Percentiles rank a stretch among this genome's conserved stretches.
These are phyloP conservation scores for Chromis chromis DNA, from an alignment of 2,797 vertebrate species.

Conservation along the genomic window DNA sequence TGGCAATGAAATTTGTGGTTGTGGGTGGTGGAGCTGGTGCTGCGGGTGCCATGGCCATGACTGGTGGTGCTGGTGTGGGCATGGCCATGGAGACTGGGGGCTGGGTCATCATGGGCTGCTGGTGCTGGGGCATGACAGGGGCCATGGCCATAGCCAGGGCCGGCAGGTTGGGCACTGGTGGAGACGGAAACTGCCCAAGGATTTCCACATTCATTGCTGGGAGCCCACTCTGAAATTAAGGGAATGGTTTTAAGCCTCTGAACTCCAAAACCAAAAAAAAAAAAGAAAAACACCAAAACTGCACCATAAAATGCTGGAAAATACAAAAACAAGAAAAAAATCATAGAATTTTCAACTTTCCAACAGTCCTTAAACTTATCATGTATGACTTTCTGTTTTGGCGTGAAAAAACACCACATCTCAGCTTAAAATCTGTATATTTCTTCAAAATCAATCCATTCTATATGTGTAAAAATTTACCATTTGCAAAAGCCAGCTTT, in stretches of 20 bases:
- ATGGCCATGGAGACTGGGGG: constrained; percentile 86
- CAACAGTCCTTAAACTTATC: no score
- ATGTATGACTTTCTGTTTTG: no score
- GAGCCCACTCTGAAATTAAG: constrained; percentile 89
- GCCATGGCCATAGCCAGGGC: constrained; percentile 89
- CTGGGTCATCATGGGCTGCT: constrained; percentile 87
- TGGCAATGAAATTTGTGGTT: constrained; percentile 83
- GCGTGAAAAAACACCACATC: no score
- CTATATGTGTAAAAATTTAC: no score
- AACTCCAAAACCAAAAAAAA: no score
- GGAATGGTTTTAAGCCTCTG: not conserved
- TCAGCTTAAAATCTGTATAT: no score
- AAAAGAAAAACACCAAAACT: no score
- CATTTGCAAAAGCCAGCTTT: no score
- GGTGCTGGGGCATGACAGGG: constrained; percentile 81
- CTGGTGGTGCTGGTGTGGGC: constrained; percentile 78
- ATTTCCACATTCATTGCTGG: constrained; percentile 93
- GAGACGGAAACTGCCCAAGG: constrained; percentile 93
- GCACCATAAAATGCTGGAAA: no score
- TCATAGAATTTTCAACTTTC: no score
- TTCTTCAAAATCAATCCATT: no score
- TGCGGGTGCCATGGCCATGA: constrained; percentile 83
- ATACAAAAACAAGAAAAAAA: no score
- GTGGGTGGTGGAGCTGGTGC: constrained; percentile 61
- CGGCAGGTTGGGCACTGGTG: constrained; percentile 92